Evolutionary conservation across 2,888 invertebrate genomes (phyloP).

Genomic region (Agonum fuliginosum): DNA sequence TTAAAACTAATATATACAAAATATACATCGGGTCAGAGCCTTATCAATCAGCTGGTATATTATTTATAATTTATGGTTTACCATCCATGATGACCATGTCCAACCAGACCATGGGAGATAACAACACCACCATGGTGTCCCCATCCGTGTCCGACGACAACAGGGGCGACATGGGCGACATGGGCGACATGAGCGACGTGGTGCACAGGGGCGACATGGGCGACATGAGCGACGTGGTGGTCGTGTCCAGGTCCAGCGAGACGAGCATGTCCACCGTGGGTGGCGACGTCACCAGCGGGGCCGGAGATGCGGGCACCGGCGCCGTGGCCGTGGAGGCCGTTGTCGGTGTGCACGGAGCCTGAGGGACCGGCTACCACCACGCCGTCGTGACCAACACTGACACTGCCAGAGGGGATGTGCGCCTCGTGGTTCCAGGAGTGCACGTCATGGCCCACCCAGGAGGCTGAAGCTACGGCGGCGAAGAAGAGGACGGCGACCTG

Average conservation of each 20-base stretch:
- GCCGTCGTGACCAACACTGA: conserved; percentile 35
- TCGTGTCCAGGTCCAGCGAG: conserved; percentile 44
- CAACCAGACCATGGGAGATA: conserved; percentile 61
- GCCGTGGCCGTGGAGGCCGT: conserved; percentile 47
- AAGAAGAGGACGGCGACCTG: conserved; percentile 50
- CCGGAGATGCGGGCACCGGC: conserved; percentile 51
- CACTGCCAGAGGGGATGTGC: conserved; percentile 47
- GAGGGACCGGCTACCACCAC: conserved; percentile 58
- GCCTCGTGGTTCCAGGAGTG: conserved; percentile 15
- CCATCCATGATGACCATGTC: conserved; percentile 59
- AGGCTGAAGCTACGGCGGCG: conserved; percentile 10
- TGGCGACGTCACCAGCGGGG: conserved; percentile 48
- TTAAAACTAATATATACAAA: not conserved
- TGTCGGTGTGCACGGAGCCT: conserved; percentile 45
- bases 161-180: not conserved
- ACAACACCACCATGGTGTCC: conserved; percentile 47
- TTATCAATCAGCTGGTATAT: not conserved
- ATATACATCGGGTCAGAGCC: not conserved
- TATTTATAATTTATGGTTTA: too few relatives aligned
- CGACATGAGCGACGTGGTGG: conserved; percentile 35
- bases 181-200: too few relatives aligned
- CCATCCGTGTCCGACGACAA: not conserved
- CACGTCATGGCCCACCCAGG: not conserved
- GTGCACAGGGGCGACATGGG: conserved; percentile 29
- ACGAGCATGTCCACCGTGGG: conserved; percentile 37